Evolutionary conservation across 2,888 invertebrate genomes (phyloP).

Genomic region (Frankliniella fusca): DNA sequence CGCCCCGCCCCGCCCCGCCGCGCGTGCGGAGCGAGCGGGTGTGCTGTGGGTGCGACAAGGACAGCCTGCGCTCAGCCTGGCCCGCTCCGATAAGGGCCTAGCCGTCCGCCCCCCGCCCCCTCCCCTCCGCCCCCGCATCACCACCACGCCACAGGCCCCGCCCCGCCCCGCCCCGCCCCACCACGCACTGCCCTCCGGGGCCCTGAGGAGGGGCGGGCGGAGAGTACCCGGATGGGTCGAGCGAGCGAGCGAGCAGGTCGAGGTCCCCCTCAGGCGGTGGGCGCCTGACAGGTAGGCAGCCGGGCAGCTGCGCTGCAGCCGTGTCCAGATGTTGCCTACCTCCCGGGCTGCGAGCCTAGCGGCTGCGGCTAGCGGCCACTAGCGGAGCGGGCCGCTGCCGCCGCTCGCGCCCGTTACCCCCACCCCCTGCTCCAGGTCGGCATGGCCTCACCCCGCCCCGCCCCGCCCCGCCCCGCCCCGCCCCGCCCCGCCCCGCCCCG

Average conservation of each 20-base stretch:
- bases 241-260: no score
- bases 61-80: conserved; percentile 20
- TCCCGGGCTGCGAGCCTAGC: not conserved
- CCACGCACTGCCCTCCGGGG: no score
- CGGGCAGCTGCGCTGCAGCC: not conserved
- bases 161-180: no score
- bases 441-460: no score
- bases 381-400: not conserved
- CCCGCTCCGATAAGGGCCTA: conserved; percentile 23
- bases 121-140: not conserved
- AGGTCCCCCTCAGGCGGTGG: not conserved
- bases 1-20: conserved; percentile 13
- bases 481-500: no score
- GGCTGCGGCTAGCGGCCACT: not conserved
- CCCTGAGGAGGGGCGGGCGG: no score
- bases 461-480: no score
- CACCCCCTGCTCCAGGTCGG: no score
- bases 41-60: not conserved
- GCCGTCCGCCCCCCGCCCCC: conserved; percentile 7
- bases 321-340: not conserved
- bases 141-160: not conserved
- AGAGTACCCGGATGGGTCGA: no score
- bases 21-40: not conserved
- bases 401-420: no score
- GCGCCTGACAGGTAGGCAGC: not conserved